Evolutionary conservation across 2,888 invertebrate genomes (phyloP).

Genomic region (Phyllotreta striolata): DNA sequence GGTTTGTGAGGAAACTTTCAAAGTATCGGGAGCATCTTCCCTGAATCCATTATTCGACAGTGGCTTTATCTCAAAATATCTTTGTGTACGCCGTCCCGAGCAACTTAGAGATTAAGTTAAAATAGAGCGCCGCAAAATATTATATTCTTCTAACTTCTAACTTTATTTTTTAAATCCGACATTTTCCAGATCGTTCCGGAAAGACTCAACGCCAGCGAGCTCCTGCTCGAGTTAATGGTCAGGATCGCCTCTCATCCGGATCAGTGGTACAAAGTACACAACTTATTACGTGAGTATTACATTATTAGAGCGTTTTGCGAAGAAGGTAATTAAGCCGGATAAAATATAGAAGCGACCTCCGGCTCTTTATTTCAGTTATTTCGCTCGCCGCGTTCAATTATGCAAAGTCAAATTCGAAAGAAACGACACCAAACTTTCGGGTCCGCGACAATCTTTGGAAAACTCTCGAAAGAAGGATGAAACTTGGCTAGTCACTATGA

Average conservation of each 20-base stretch:
- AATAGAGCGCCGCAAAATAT: slow-evolving; percentile 1
- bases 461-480: slow-evolving; percentile 3
- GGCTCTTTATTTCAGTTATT: no score
- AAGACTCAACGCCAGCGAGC: slow-evolving; percentile 52
- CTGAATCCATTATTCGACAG: no score
- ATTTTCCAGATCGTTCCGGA: slow-evolving; percentile 1
- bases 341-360: no score
- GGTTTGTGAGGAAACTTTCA: no score
- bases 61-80: no score
- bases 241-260: slow-evolving; percentile 59
- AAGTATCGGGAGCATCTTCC: no score
- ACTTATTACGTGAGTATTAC: slow-evolving; percentile 55
- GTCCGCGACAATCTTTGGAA: background rate
- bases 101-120: no score
- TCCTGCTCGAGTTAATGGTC: slow-evolving; percentile 58
- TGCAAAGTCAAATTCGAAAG: no score
- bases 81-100: no score
- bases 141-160: no score
- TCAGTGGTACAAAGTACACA: slow-evolving; percentile 59
- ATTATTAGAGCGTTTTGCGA: background rate
- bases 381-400: no score
- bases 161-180: background rate
- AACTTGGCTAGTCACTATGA: slow-evolving; percentile 14
- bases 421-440: background rate
- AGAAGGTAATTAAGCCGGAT: background rate